These are phyloP conservation scores for Drosophila ogumai DNA, from an alignment of 1,140 invertebrate species.

Conservation along the genomic window DNA sequence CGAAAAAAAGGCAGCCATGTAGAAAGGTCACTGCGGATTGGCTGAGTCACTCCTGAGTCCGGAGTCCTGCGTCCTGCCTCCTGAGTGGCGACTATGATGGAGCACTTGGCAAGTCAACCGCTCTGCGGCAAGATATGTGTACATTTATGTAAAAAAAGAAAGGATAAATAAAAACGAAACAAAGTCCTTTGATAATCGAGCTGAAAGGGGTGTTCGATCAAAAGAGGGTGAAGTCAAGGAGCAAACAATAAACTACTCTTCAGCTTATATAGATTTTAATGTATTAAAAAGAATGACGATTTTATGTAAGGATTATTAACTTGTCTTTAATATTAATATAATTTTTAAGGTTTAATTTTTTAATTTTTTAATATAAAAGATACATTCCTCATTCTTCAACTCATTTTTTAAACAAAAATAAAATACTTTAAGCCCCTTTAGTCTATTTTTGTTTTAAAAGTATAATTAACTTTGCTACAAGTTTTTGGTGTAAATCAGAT, in stretches of 20 bases:
- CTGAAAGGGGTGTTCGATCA: conserved; percentile 31
- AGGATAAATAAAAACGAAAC: not conserved
- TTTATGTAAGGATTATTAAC: not conserved
- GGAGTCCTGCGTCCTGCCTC: not conserved
- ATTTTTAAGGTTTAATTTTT: too few species aligned
- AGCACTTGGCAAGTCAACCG: conserved; percentile 51
- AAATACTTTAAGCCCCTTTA: not conserved
- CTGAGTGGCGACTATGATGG: conserved; percentile 52
- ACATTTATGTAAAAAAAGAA: not conserved
- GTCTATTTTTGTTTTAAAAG: not conserved
- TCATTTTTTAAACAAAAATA: not conserved
- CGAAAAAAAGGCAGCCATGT: conserved; percentile 38
- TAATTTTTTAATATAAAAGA: too few species aligned
- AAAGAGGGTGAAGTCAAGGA: conserved; percentile 5
- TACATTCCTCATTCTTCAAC: not conserved
- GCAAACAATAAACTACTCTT: conserved; percentile 9
- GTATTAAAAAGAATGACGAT: not conserved
- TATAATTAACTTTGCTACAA: not conserved
- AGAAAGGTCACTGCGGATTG: conserved; percentile 68
- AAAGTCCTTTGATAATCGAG: conserved; percentile 33
- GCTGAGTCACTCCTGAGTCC: conserved; percentile 11
- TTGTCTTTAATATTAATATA: not conserved
- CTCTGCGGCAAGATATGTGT: conserved; percentile 5
- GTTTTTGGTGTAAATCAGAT: not conserved
- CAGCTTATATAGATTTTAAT: conserved; percentile 9